phyloP scores from a whole-genome alignment of 2,797 vertebrate species.

The Sebastes oblongus region DNA sequence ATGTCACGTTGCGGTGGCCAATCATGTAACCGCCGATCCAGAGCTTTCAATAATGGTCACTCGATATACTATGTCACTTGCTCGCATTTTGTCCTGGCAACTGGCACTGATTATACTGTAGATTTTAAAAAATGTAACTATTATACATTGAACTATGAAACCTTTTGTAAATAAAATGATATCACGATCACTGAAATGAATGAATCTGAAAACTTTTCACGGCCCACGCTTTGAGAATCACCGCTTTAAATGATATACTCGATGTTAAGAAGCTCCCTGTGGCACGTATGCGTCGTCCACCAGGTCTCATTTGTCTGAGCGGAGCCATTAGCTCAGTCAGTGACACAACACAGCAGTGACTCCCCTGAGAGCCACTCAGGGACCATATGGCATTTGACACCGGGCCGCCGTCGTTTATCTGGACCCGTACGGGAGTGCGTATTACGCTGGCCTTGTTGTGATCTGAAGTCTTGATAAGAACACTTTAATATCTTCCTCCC shows the following conservation, averaged over 20 bases:
- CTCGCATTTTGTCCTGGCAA: too few species aligned
- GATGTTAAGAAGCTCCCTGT: neutral
- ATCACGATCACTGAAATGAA: too few species aligned
- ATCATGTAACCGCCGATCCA: too few species aligned
- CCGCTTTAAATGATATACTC: neutral
- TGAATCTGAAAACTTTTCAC: too few species aligned
- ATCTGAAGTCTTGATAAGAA: constrained; percentile 53
- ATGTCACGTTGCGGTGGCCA: too few species aligned
- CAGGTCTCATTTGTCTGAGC: constrained; percentile 20
- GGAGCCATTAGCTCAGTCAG: constrained; percentile 19
- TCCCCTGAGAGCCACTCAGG: constrained; percentile 30
- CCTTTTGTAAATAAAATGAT: too few species aligned
- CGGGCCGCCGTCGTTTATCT: neutral
- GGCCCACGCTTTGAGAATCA: too few species aligned
- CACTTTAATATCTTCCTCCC: constrained; percentile 50
- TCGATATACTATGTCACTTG: too few species aligned
- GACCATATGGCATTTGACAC: constrained; percentile 45
- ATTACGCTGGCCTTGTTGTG: constrained; percentile 22
- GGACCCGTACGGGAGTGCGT: neutral
- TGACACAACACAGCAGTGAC: neutral
- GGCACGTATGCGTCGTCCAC: neutral
- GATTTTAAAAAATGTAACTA: too few species aligned
- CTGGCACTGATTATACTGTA: too few species aligned
- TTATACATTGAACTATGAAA: too few species aligned
- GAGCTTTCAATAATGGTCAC: too few species aligned